These are phyloP conservation scores for Madoqua kirkii DNA, from an alignment of 2,113 vertebrate genomes.

Conservation along the genomic window DNA sequence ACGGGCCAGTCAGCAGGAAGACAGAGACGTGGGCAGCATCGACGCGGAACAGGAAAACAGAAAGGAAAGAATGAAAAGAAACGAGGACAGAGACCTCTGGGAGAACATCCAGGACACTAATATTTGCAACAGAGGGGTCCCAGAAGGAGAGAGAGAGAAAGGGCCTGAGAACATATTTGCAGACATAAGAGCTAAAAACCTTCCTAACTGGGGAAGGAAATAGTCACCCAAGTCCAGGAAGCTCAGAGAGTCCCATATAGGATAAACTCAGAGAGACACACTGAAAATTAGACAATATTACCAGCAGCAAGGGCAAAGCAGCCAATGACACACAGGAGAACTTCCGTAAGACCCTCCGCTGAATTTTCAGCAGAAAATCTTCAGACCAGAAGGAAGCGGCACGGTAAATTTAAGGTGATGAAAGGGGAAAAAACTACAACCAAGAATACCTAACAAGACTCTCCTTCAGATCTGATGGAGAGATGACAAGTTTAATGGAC, in stretches of 20 bases:
- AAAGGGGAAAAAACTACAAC: neutral
- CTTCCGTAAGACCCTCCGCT: rapidly evolving
- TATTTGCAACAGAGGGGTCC: neutral
- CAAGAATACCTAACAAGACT: neutral
- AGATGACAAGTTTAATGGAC: neutral
- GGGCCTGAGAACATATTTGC: neutral
- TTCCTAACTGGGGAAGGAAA: neutral
- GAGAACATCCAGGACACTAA: neutral
- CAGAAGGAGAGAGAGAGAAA: neutral
- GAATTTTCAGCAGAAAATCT: neutral
- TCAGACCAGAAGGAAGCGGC: neutral
- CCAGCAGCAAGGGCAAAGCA: neutral
- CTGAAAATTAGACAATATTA: neutral
- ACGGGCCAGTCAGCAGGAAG: neutral
- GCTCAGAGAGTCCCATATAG: neutral
- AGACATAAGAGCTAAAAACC: neutral
- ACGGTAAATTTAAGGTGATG: neutral
- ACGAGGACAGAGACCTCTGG: neutral
- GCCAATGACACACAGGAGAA: too few relatives aligned
- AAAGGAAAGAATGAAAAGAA: neutral
- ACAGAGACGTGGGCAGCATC: neutral
- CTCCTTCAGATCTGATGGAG: neutral
- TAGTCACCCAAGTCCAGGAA: neutral
- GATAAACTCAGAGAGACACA: neutral
- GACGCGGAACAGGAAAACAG: rapidly evolving